These are phyloP conservation scores for Aeoliscus strigatus DNA, from an alignment of 2,797 vertebrate species.

Conservation along the genomic window DNA sequence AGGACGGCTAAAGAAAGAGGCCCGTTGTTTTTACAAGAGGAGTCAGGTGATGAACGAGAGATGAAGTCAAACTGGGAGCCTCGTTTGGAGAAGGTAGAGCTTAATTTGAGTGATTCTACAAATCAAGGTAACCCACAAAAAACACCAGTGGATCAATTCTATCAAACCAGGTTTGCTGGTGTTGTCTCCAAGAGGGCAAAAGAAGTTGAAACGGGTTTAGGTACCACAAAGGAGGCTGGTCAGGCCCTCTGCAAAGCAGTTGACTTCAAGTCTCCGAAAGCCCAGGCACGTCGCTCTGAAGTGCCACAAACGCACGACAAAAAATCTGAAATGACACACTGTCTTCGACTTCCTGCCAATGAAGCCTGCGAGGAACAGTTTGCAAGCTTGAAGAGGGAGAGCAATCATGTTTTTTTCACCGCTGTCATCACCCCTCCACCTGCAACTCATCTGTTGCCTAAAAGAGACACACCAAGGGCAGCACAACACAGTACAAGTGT, in stretches of 20 bases:
- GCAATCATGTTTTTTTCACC: slow-evolving; percentile 49
- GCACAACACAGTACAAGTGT: slow-evolving; percentile 8
- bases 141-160: slow-evolving; percentile 5
- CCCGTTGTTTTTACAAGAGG: neutral
- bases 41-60: neutral
- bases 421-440: slow-evolving; percentile 54
- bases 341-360: slow-evolving; percentile 9
- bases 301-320: slow-evolving; percentile 18
- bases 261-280: slow-evolving; percentile 4
- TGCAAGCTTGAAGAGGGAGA: slow-evolving; percentile 47
- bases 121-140: slow-evolving; percentile 10
- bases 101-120: slow-evolving; percentile 12
- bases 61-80: slow-evolving; percentile 5
- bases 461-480: slow-evolving; percentile 16
- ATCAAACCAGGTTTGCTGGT: slow-evolving; percentile 39
- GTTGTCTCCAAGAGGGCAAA: slow-evolving; percentile 46
- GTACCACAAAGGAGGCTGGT: slow-evolving; percentile 18
- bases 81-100: neutral
- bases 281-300: slow-evolving; percentile 3
- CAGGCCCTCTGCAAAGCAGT: neutral
- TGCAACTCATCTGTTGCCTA: slow-evolving; percentile 42
- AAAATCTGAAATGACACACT: slow-evolving; percentile 20
- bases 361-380: slow-evolving; percentile 27
- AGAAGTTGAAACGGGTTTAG: slow-evolving; percentile 11
- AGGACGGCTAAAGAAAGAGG: neutral